Conservation (phyloP, 2,113 vertebrate genomes). For the Prunella himalayana region DNA sequence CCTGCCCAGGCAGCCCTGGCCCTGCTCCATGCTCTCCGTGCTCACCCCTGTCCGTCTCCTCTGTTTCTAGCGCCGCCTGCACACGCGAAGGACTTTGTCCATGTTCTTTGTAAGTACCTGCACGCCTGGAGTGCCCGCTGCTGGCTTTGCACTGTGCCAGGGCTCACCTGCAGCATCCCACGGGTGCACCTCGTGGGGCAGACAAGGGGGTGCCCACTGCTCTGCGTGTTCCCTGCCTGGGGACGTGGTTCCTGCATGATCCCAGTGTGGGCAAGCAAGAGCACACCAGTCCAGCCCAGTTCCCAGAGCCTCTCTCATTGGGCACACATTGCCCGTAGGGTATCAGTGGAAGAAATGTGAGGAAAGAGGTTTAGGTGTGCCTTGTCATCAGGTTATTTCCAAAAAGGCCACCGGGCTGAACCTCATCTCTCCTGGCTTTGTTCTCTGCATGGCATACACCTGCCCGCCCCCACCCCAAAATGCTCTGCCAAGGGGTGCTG, state of each 20-base stretch:
- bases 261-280: neutral
- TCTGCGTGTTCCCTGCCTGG: accelerated
- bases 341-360: neutral
- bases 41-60: slow-evolving; percentile 55
- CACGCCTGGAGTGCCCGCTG: neutral
- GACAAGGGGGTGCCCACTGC: neutral
- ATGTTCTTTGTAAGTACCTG: slow-evolving; percentile 97
- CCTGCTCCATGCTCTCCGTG: neutral
- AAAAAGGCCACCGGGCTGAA: neutral
- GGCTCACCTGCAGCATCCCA: neutral
- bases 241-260: neutral
- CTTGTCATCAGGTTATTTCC: neutral
- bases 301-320: neutral
- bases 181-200: neutral
- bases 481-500: neutral
- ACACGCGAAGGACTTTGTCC: slow-evolving; percentile 91
- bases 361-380: neutral
- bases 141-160: neutral
- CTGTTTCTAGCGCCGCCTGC: slow-evolving; percentile 86
- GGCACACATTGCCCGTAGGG: accelerated
- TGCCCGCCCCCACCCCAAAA: neutral
- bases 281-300: neutral
- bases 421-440: neutral
- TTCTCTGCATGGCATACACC: neutral
- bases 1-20: neutral